Evolutionary conservation across 2,797 vertebrate genomes (phyloP).

Genomic region (Bucorvus abyssinicus): DNA sequence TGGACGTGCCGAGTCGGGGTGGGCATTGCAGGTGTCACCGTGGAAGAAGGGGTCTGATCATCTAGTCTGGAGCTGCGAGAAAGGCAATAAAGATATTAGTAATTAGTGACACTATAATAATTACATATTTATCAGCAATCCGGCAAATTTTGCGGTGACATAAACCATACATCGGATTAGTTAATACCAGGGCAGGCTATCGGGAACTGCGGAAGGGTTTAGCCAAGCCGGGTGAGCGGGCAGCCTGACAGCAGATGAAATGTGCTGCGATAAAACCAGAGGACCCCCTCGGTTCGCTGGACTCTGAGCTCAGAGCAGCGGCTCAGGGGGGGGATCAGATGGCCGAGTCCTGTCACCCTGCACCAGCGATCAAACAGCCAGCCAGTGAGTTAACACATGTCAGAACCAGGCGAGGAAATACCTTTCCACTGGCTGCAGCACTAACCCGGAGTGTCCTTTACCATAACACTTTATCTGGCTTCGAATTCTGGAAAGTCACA

Average conservation of each 20-base stretch:
- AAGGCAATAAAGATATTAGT: neutral
- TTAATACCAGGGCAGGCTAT: neutral
- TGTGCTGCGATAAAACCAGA: neutral
- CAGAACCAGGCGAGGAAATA: neutral
- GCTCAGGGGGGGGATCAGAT: neutral
- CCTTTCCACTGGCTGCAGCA: neutral
- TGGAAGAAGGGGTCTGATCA: neutral
- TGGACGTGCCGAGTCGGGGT: neutral
- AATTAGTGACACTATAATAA: neutral
- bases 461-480: rapidly evolving
- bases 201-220: neutral
- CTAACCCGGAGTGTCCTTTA: neutral
- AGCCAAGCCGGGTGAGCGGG: neutral
- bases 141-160: neutral
- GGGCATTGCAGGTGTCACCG: rapidly evolving
- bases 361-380: neutral
- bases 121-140: rapidly evolving
- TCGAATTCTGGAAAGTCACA: neutral
- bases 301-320: neutral
- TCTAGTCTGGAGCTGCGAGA: neutral
- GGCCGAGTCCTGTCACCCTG: neutral
- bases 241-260: neutral
- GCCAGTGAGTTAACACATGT: neutral
- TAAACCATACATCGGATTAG: neutral
- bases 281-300: neutral